These are phyloP conservation scores for Callorhinus ursinus DNA, from an alignment of 2,113 vertebrate genomes.

Conservation along the genomic window DNA sequence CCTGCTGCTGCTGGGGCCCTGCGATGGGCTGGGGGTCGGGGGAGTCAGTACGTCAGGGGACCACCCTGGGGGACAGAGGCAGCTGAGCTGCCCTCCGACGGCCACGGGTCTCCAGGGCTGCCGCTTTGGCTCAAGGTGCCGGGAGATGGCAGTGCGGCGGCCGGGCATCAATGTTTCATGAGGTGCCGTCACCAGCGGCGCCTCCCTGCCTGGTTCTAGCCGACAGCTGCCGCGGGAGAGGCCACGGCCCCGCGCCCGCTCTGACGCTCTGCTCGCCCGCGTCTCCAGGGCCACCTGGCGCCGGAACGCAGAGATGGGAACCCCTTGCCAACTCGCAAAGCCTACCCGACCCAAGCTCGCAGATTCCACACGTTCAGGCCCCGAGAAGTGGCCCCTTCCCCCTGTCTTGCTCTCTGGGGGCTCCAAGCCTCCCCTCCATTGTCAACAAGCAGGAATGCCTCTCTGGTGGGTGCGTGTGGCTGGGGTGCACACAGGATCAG, in stretches of 20 bases:
- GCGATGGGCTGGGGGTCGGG: background rate
- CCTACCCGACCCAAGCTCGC: background rate
- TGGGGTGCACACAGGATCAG: background rate
- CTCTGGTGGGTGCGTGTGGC: background rate
- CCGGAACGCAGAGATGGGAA: background rate
- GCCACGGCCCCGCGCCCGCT: background rate
- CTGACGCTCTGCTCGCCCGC: accelerated
- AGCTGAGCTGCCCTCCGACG: background rate
- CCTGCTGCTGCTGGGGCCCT: background rate
- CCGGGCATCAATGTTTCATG: conserved; percentile 72
- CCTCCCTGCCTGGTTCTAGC: conserved; percentile 59
- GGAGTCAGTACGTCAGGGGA: background rate
- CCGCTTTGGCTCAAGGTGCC: conserved; percentile 34
- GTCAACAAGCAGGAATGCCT: background rate
- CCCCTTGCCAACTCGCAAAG: background rate
- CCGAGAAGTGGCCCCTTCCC: background rate
- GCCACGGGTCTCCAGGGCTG: background rate
- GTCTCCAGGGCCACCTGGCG: background rate
- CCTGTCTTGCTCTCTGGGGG: background rate
- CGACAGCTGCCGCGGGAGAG: conserved; percentile 48
- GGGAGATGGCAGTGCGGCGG: conserved; percentile 29
- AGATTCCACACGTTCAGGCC: background rate
- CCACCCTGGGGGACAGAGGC: background rate
- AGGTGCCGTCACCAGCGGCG: conserved; percentile 47
- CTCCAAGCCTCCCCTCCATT: background rate